Conservation (phyloP, 2,797 vertebrate genomes). For the Ptychadena robeensis region DNA sequence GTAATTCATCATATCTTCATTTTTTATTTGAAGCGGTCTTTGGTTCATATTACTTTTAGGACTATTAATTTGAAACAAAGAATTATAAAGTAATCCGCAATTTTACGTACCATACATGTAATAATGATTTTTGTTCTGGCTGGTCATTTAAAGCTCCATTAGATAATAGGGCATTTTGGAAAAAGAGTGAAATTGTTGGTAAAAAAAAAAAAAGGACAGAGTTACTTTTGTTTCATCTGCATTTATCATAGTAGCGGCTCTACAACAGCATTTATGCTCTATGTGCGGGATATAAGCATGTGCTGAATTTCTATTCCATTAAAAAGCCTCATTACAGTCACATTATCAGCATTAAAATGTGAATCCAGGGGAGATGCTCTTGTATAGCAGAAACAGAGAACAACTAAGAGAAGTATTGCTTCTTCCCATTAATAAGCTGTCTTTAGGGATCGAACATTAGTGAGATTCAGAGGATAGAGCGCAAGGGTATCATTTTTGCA, state of each 20-base stretch:
- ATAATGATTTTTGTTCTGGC: background rate
- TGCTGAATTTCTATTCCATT: conserved; percentile 40
- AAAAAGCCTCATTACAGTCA: conserved; percentile 79
- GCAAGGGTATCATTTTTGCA: conserved; percentile 88
- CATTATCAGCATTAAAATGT: conserved; percentile 81
- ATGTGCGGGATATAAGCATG: conserved; percentile 76
- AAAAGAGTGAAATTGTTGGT: background rate
- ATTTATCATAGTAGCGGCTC: background rate
- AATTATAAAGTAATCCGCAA: background rate
- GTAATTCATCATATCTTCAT: background rate
- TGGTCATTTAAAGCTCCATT: background rate
- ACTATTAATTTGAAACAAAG: background rate
- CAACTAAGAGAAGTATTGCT: conserved; percentile 74
- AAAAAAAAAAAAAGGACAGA: background rate
- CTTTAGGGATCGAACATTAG: conserved; percentile 84
- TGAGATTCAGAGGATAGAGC: conserved; percentile 81
- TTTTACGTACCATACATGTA: background rate
- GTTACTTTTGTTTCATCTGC: background rate
- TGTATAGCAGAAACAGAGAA: conserved; percentile 77
- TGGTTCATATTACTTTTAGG: background rate
- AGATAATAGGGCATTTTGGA: background rate
- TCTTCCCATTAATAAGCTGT: conserved; percentile 84
- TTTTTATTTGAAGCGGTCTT: background rate
- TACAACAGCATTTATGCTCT: background rate
- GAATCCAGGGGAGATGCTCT: conserved; percentile 80